phyloP scores from a whole-genome alignment of 30 jellyfish, hydroid and myxozoan species.

The Hydractinia echinata region DNA sequence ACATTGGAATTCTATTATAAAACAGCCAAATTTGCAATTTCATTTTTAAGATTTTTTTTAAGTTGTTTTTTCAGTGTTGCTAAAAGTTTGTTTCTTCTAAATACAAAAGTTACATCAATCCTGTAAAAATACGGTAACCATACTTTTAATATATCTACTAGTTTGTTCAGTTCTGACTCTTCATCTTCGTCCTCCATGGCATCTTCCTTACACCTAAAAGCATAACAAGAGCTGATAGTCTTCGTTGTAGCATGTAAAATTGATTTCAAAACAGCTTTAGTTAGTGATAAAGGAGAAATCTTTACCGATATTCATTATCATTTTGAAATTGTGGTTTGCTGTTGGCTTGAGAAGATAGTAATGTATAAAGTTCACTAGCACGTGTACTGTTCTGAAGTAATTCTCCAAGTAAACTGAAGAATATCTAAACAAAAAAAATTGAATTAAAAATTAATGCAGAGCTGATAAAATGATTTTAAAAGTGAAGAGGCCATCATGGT shows the following conservation, averaged over 20 bases:
- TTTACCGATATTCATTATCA: constrained; percentile 86
- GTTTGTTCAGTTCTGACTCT: constrained; percentile 67
- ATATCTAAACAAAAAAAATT: constrained; percentile 49
- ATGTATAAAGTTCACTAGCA: constrained; percentile 66
- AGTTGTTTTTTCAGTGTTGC: too few species aligned
- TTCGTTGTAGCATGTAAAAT: background rate
- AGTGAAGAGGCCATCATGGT: too few species aligned
- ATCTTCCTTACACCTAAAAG: constrained; percentile 76
- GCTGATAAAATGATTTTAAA: too few species aligned
- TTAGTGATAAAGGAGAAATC: background rate
- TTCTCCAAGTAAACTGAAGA: constrained; percentile 81
- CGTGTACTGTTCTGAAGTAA: constrained; percentile 66
- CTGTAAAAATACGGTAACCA: background rate
- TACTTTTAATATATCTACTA: constrained; percentile 61
- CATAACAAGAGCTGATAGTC: too few species aligned
- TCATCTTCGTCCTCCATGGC: constrained; percentile 89
- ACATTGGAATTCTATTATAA: too few species aligned
- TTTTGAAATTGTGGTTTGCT: constrained; percentile 76
- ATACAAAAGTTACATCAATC: too few species aligned
- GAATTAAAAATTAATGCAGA: background rate
- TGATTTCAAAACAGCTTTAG: constrained; percentile 2
- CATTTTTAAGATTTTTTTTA: too few species aligned
- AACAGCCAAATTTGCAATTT: too few species aligned
- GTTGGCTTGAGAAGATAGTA: constrained; percentile 64
- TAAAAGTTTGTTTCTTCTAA: too few species aligned